Evolutionary conservation across 37 sponge, comb jelly and placozoan species (phyloP), one percentile per base, ranked within the genome.

Genomic region (Ianthella basta): DNA sequence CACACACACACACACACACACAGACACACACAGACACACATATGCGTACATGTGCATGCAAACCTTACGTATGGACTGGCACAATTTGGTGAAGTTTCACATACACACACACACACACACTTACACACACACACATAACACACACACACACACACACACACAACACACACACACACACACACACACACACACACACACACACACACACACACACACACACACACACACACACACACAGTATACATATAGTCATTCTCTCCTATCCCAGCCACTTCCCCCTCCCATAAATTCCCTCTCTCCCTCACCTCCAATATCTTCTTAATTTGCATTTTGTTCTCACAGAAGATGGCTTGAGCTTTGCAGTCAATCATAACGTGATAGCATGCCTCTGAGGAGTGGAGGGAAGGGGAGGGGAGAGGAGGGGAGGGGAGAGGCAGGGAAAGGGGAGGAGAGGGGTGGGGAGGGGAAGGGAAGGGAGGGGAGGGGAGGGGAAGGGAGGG

Each of bases 251-350:
- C 8, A 10, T 44, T 63, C 34, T 30, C 55, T 61, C 10, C 82
- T 16, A 25, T 33, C 82, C 41, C 50, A 44, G 50, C 50, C 50
- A 10, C 50, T 44, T 44, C 50, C 50, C 8, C 50, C 8, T 44
- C 50, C n/a, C n/a, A n/a, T n/a, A n/a, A n/a, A n/a, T n/a, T n/a
- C n/a, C 50, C 50, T 8, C 8, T 8, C 50, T 44, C 50, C 8
- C 24, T 18, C 72, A 96, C 99, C 90, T 95, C 81, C 27, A 98
- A 84, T 30, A 98, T 87, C 84, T 96, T 96, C n/a, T 88, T 83
- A 56, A 96, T 23, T 65, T 92, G 93, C 19, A 65, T 39, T 82
- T 89, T 91, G 81, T 98, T 94, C 57, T 96, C 97, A n/a, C 88
- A 90, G 27, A 98, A 82, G 55, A 89, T 56, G 67, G 94, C 73